phyloP scores from a whole-genome alignment of 2,888 invertebrate genomes.

The Napeogenes inachia region DNA sequence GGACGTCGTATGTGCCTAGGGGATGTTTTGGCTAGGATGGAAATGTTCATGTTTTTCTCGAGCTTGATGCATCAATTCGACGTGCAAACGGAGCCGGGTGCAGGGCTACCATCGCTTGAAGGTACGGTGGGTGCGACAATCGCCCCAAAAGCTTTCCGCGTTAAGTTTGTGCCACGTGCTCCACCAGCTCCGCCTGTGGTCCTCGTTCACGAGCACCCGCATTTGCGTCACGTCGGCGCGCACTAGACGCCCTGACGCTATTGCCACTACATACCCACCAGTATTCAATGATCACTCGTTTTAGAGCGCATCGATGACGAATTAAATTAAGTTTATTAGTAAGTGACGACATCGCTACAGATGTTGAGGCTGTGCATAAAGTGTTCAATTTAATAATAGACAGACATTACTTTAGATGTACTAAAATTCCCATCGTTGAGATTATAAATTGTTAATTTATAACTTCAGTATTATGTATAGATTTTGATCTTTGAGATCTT shows the following conservation, averaged over 20 bases:
- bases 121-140: conserved; percentile 92
- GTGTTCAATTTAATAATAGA: conserved; percentile 72
- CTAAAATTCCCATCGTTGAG: conserved; percentile 71
- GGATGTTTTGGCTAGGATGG: conserved; percentile 92
- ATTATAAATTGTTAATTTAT: conserved; percentile 59
- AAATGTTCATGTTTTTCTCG: conserved; percentile 92
- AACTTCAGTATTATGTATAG: conserved; percentile 63
- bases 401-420: conserved; percentile 57
- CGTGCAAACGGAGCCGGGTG: conserved; percentile 83
- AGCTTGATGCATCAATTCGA: conserved; percentile 90
- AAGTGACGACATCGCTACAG: conserved; percentile 62
- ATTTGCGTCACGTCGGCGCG: conserved; percentile 65
- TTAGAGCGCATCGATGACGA: conserved; percentile 74
- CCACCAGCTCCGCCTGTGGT: conserved; percentile 46
- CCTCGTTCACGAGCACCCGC: conserved; percentile 62
- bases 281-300: conserved; percentile 76
- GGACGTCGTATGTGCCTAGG: conserved; percentile 94
- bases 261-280: conserved; percentile 64
- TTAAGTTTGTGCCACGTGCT: conserved; percentile 79
- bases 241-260: conserved; percentile 43
- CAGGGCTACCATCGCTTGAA: conserved; percentile 85
- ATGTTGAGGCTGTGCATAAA: conserved; percentile 75
- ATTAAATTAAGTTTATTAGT: conserved; percentile 64
- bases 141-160: conserved; percentile 87
- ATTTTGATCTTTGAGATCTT: conserved; percentile 49